A percentile compares a stretch with the other conserved stretches of the same genome.
Evolutionary conservation across 2,113 vertebrate genomes (phyloP).

Genomic region (Trematocara unimaculatum): DNA sequence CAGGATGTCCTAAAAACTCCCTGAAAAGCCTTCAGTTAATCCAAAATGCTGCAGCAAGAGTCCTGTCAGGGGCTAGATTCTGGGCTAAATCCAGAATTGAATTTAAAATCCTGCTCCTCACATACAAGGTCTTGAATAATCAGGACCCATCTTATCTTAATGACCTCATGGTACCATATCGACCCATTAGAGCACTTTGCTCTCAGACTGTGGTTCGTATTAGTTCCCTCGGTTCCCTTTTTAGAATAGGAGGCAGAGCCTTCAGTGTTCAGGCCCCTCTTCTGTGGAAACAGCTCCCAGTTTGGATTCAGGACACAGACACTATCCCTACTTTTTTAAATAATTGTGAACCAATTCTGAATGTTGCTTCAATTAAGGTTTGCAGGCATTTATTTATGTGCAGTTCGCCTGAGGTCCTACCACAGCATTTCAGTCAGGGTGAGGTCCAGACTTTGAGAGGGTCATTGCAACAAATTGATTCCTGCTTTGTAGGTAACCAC

Average conservation of each 20-base stretch:
- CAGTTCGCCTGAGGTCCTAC: neutral
- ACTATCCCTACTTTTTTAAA: neutral
- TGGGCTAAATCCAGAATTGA: neutral
- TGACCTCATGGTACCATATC: neutral
- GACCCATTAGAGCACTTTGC: neutral
- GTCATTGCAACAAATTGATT: neutral
- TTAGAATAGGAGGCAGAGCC: neutral
- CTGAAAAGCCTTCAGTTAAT: neutral
- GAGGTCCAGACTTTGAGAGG: neutral
- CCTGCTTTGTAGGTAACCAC: fast-evolving
- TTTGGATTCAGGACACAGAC: neutral
- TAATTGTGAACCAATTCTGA: neutral
- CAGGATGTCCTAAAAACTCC: neutral
- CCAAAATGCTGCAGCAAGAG: neutral
- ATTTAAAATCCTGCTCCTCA: neutral
- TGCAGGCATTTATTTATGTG: neutral
- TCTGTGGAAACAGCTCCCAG: neutral
- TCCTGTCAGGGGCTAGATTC: neutral
- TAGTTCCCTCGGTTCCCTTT: neutral
- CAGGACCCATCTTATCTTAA: neutral
- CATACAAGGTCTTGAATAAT: neutral
- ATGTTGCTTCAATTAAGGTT: neutral
- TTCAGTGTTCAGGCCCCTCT: neutral
- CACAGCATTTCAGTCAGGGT: neutral
- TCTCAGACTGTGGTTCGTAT: neutral